Base-by-base conservation (phyloP, 2,113 vertebrate species). In the Sturnira hondurensis region DNA sequence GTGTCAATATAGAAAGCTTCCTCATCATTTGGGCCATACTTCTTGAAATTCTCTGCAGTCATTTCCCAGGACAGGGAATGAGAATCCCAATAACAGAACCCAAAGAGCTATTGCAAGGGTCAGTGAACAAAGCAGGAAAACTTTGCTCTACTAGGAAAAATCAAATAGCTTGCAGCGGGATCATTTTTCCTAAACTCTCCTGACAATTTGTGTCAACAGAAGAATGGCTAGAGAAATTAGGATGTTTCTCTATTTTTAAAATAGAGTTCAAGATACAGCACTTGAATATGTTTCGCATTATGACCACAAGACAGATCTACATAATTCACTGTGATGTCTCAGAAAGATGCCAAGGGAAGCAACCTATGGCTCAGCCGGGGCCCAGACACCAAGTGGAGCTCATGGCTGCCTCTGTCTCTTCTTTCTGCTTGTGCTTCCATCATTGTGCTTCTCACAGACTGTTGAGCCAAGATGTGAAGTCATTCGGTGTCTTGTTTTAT, bases 11-110 rank as follows among this genome's bases (percentile, higher is more conserved):
- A 78, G 81, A 74, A 95, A 86, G 38, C 20, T 54, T 71, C 73
- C 26, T 15, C 28, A 67, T 97, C 73, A 41, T 81, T 87, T 50
- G 41, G 68, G 24, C 83, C 70, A 52, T 67, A 83, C 86, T 96
- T 94, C 93, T 78, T 94, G 82, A 96, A 95, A 96, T 94, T 96
- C 78, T 86, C 26, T 91, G 86, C n/a, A 38, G 54, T 96, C 84
- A n/a, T 71, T 92, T 97, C 88, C 67, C 81, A 74, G 82, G 73
- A 76, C n/a, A 93, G 63, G 41, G 84, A 91, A 84, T 2, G 19
- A 86, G 68, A 97, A 86, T 95, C 91, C 96, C 92, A 94, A 89
- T 73, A 28, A 67, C 52, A 68, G 68, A 96, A 78, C 31, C 88
- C 76, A 28, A 95, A 95, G 77, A 90, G 17, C 76, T 92, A 88